A percentile compares a stretch with the other conserved stretches of the same genome.
Evolutionary conservation across 1,140 invertebrate genomes (phyloP).

Genomic region (Formica selysi): DNA sequence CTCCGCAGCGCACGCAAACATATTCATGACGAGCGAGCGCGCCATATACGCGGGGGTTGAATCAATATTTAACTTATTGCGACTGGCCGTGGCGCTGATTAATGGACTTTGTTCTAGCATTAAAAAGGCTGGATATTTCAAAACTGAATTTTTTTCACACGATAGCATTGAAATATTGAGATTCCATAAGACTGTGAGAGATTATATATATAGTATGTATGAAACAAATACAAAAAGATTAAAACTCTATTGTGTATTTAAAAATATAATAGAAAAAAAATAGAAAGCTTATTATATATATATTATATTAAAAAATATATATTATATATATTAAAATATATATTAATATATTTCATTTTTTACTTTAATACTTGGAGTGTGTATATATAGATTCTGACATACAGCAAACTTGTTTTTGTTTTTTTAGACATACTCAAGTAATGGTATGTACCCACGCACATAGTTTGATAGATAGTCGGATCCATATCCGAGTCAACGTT

Average conservation of each 20-base stretch:
- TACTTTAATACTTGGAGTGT: too few relatives aligned
- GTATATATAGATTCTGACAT: not conserved
- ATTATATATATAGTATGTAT: not conserved
- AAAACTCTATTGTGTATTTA: not conserved
- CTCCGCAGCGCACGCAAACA: slow-evolving; percentile 62
- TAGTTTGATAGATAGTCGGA: slow-evolving; percentile 67
- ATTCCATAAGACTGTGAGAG: not conserved
- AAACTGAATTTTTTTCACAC: slow-evolving; percentile 29
- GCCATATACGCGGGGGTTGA: slow-evolving; percentile 64
- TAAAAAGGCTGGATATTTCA: slow-evolving; percentile 47
- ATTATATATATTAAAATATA: too few relatives aligned
- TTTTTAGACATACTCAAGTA: slow-evolving; percentile 6
- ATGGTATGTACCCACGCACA: slow-evolving; percentile 49
- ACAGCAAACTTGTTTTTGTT: slow-evolving; percentile 9
- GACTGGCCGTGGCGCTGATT: slow-evolving; percentile 72
- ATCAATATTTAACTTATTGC: slow-evolving; percentile 83
- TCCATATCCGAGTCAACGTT: slow-evolving; percentile 75
- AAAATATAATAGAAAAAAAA: not conserved
- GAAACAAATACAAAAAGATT: not conserved
- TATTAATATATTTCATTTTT: too few relatives aligned
- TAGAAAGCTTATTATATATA: too few relatives aligned
- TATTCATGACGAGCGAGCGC: slow-evolving; percentile 74
- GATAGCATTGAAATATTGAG: slow-evolving; percentile 13
- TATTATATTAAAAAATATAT: too few relatives aligned
- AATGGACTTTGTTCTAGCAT: slow-evolving; percentile 49